Conservation (phyloP, 2,113 vertebrate species). For the Thoracochromis brauschi region DNA sequence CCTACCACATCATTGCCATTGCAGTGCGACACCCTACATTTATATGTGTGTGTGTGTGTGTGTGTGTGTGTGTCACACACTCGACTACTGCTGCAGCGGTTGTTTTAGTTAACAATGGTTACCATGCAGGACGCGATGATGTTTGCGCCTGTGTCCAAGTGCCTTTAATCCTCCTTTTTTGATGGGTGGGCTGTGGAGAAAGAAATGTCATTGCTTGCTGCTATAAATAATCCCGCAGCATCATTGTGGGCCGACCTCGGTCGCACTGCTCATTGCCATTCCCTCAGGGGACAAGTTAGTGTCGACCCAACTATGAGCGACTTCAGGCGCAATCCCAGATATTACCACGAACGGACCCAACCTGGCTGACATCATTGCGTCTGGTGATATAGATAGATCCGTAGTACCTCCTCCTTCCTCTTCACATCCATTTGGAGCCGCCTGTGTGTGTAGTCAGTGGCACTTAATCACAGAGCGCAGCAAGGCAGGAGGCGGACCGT, state of each 20-base stretch:
- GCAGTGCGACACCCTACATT: background rate
- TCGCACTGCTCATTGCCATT: slow-evolving; percentile 13
- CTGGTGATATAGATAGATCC: slow-evolving; percentile 61
- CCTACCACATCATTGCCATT: background rate
- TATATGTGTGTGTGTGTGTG: background rate
- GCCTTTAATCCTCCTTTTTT: background rate
- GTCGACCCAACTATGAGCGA: background rate
- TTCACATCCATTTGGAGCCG: slow-evolving; percentile 38
- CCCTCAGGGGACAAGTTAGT: background rate
- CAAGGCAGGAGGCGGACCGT: slow-evolving; percentile 58
- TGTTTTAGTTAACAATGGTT: background rate
- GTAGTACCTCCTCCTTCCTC: slow-evolving; percentile 59
- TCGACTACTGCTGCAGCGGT: background rate
- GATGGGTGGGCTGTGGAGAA: background rate
- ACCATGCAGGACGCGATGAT: background rate
- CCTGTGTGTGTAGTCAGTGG: slow-evolving; percentile 46
- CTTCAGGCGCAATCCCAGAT: slow-evolving; percentile 1
- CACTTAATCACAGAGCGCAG: slow-evolving; percentile 60
- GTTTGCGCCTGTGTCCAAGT: background rate
- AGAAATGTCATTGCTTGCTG: background rate
- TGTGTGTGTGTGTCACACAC: background rate
- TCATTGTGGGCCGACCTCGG: slow-evolving; percentile 21
- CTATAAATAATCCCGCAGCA: background rate
- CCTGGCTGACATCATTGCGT: slow-evolving; percentile 77
- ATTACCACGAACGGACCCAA: slow-evolving; percentile 23